Conservation (phyloP, 1,140 invertebrate species). For the Sycobia sp. region DNA sequence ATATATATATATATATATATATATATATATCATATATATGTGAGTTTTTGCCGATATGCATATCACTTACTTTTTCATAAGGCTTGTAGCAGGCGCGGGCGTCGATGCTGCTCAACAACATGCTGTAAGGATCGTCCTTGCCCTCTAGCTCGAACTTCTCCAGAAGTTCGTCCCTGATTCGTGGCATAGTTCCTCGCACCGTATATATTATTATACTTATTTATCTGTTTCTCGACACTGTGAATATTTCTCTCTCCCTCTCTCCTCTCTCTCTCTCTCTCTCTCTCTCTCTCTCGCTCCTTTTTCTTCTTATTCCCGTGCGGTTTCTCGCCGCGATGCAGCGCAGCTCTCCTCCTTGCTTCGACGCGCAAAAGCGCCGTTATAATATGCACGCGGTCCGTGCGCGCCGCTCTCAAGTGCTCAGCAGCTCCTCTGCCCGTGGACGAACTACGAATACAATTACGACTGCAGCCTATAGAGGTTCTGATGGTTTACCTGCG, state of each 20-base stretch:
- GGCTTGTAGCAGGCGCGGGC: constrained; percentile 63
- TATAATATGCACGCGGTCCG: too few species aligned
- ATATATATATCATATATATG: too few species aligned
- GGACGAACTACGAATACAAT: background rate
- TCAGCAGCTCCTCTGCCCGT: too few species aligned
- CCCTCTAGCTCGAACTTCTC: constrained; percentile 48
- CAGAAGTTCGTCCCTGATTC: constrained; percentile 46
- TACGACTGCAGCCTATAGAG: too few species aligned
- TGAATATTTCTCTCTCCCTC: background rate
- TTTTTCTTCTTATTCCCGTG: background rate
- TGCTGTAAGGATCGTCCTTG: constrained; percentile 50
- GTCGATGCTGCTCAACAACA: constrained; percentile 61
- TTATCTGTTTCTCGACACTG: too few species aligned
- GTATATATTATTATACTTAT: too few species aligned
- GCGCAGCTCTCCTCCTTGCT: background rate
- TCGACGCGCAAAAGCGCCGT: constrained; percentile 26
- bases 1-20: too few species aligned
- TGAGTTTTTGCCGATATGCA: too few species aligned
- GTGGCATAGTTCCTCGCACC: constrained; percentile 24
- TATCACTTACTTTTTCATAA: constrained; percentile 61
- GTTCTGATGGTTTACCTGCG: too few species aligned
- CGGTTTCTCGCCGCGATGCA: background rate
- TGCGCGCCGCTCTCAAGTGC: background rate
- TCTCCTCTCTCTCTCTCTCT: background rate
- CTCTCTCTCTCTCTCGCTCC: too few species aligned